Evolutionary conservation across 2,113 vertebrate genomes (phyloP), one percentile per base, ranked within the genome.

Genomic region (Catharus minimus): DNA sequence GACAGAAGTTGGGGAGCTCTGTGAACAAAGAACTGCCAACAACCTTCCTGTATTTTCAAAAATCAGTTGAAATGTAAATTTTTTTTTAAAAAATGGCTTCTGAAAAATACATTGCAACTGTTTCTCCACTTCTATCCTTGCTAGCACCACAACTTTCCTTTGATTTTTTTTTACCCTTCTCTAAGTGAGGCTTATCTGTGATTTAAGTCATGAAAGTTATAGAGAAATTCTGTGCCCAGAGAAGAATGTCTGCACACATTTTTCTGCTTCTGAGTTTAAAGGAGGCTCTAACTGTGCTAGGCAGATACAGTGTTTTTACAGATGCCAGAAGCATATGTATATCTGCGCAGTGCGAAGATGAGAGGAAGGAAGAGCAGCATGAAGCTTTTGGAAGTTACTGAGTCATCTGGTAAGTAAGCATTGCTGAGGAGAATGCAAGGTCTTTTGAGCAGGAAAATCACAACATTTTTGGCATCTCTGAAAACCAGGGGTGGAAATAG

Each of bases 291-390:
- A 57, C 87, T 89, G 69, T 46, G 74, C 56, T 39, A 72, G 81
- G 77, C 81, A 92, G 81, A 94, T 84, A 67, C 15, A 69, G 85
- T 47, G 58, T 69, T 94, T 85, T 79, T 94, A 85, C 84, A 91
- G 93, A 94, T 85, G 82, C 79, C 89, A 94, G 87, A 87, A 93
- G 62, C 82, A 85, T 84, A 95, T 85, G 84, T 75, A 87, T 77
- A 80, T 61, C 58, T 82, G 87, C 32, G 6, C 55, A 92, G 84
- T 2, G 14, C 5, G 50, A 62, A 91, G 82, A 92, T 87, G 78
- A 92, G 85, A 93, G 66, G 86, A 94, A 94, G 75, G 78, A 94
- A 90, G 82, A 94, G 71, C 78, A 89, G 84, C 89, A 82, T 87
- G 89, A 94, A 92, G 78, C 79, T 89, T 82, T 80, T 56, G 66